Base-by-base conservation (phyloP, 2,888 invertebrate genomes). In the Macaria notata region DNA sequence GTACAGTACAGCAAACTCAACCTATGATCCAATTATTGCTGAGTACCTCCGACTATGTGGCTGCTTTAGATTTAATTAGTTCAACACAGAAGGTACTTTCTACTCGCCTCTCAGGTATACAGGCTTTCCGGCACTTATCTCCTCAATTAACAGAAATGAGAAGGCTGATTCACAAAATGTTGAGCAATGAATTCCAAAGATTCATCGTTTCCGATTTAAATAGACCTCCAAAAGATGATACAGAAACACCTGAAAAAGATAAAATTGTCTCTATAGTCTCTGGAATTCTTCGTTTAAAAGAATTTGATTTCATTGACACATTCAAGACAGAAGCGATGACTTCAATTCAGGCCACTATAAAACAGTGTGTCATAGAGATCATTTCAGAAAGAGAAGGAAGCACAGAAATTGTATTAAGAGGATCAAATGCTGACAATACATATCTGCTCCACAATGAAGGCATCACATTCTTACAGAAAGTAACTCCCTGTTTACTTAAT, bases 1-100 rank as follows among this genome's bases (percentile, higher is more conserved):
- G 96, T 5, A 98, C 98, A 3, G 98, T 99, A 6, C 96, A 98
- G 82, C 99, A 99, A 91, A 99, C 99, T 19, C 99, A 99, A 82
- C 97, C 98, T 1, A 99, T 98, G 85, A 96, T 99, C 73, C 99
- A 99, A 82, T 92, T 98, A 54, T 91, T 99, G 49, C 92, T 99
- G 46, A 97, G 98, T 62, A 98, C 98, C 7, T 98, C 97, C 62
- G 99, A 99, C 86, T 99, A 98, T 92, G 98, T 98, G 41, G 98
- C 98, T 43, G 99, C 99, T 0, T 92, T 99, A 61, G 99, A 99
- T 88, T 93, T 99, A 61, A 99, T 99, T 69, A 95, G 97, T 66
- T 98, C 98, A 3, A 98, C 99, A 3, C 98, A 99, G 86, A 98
- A 98, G 84, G 97, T 99, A 54, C 92, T 99, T 39, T 93, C 95